A percentile compares a stretch with the other conserved stretches of the same genome.
Conservation (phyloP, 2,888 invertebrate species). For the Eupsilia transversa region DNA sequence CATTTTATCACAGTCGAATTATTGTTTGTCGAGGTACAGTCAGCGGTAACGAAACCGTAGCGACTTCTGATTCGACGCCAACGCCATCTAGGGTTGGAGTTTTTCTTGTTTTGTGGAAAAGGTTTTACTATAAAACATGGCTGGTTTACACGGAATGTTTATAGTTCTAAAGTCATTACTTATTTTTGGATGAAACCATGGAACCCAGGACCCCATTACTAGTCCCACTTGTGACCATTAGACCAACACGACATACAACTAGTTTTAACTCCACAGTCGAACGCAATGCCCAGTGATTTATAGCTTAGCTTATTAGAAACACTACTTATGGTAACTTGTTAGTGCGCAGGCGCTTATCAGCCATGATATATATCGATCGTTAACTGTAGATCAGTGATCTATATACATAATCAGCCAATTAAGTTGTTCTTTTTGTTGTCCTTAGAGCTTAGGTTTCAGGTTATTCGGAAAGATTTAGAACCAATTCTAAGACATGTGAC, state of each 20-base stretch:
- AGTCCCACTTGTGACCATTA: background rate
- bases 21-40: background rate
- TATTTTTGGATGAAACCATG: background rate
- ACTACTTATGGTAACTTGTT: constrained; percentile 77
- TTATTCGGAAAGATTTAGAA: background rate
- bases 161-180: background rate
- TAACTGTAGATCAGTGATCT: constrained; percentile 65
- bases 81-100: background rate
- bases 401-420: constrained; percentile 56
- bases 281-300: constrained; percentile 67
- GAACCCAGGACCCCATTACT: background rate
- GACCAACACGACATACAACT: background rate
- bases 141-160: background rate
- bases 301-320: constrained; percentile 68
- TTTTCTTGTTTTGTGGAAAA: background rate
- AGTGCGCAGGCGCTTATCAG: constrained; percentile 64
- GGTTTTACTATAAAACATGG: background rate
- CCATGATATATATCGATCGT: constrained; percentile 57
- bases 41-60: constrained; percentile 10
- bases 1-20: too few relatives aligned
- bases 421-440: constrained; percentile 5
- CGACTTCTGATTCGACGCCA: background rate
- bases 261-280: constrained; percentile 21
- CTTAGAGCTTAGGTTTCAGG: background rate
- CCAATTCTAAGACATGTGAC: too few relatives aligned